Evolutionary conservation across 2,888 invertebrate species (phyloP), one percentile per base, ranked within the genome.

Genomic region (Calameuta pallipes): DNA sequence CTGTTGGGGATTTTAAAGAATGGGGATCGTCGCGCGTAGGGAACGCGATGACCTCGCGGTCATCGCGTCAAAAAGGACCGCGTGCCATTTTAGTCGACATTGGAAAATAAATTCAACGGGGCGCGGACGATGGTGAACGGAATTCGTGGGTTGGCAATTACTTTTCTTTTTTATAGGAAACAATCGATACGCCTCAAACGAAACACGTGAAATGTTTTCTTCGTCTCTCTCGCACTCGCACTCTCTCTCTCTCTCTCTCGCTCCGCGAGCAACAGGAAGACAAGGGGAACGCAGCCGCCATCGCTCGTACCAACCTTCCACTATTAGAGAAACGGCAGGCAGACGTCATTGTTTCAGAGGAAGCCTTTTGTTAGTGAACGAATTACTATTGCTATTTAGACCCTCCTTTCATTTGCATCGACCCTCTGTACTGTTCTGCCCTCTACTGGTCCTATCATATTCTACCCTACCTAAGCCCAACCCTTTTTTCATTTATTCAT

Each of bases 351-450:
- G 88, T 87, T 85, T 80, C 78, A 9, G 78, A 76, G 73, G 80
- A 79, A 79, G 79, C 77, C 85, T 84, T 87, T 89, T 88, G 87
- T 88, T 86, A 83, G 83, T 83, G 83, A 87, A 86, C 85, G 87
- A 87, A 88, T 89, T 87, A 89, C 84, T 85, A 83, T 87, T 87
- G 83, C 86, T 86, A 85, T 86, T 88, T 87, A 86, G 83, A 80
- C 70, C 78, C 79, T 75, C 75, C 36, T 74, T 41, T 76, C 74
- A 56, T 56, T 56, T 56, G 56, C 56, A 56, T 56, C 56, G 56
- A 56, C 56, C 56, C 56, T 36, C 36, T 23, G 15, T 56, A 56
- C 23, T 2, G 23, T 23, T 56, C 56, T 56, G 23, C 9, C 23
- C 56, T 56, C 56, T 56, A 9, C 56, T 56, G 23, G 23, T 56